Base-by-base conservation (phyloP, 2,797 vertebrate species). In the Labroides dimidiatus region DNA sequence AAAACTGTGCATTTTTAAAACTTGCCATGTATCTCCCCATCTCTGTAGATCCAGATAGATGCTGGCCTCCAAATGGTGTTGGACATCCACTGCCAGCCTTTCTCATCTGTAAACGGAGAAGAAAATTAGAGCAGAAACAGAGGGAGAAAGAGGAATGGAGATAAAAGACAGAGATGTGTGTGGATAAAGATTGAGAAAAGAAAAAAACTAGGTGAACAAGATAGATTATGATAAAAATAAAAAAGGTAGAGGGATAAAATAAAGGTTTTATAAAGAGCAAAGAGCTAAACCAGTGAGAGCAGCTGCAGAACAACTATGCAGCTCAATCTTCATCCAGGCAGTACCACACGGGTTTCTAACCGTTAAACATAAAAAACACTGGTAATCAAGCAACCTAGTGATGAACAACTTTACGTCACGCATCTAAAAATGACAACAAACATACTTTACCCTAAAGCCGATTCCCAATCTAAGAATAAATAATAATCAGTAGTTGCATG, bases 21-120 rank as follows among this genome's bases (percentile, higher is more conserved):
- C 0, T 95, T 93, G 98, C 97, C 95, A 95, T 93, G 74, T 98
- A 98, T 88, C 98, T 93, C 82, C 95, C 93, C 90, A 95, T 91
- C 23, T 99, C 98, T 12, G 94, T 91, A 0, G 95, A 93, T 64
- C 94, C 95, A 3, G 96, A 96, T 44, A 97, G 91, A 69, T 97
- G 95, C 68, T 96, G 93, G 0, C 95, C 93, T 59, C 93, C 93
- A 13, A 93, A 94, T 23, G 95, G 92, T 21, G 93, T 90, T 0
- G 94, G 94, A 54, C 95, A 95, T 47, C 93, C 92, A 4, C 95
- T 94, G 0, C 94, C 91, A 64, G 96, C 97, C 90, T 96, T 99
- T 88, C 96, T 95, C 39, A 96, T 94, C 98, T 99, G 81, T 60
- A 69, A 71, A 74, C 59, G 82, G 52, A 69, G 23, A 33, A 24